Percentiles rank a stretch among this genome's conserved stretches.
These are phyloP conservation scores for Tupaia chinensis DNA, from an alignment of 2,113 vertebrate genomes.

Conservation along the genomic window DNA sequence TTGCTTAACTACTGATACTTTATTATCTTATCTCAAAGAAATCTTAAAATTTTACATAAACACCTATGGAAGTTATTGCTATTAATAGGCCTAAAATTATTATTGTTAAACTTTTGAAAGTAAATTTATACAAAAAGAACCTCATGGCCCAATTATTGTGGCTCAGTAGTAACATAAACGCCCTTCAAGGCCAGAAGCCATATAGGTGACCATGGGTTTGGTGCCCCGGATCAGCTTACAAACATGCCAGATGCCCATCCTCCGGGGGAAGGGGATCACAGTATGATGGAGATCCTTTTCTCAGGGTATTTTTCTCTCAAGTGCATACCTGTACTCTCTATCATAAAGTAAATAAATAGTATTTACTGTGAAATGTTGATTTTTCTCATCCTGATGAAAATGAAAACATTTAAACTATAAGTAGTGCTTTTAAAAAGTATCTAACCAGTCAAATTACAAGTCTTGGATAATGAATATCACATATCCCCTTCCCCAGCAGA, in stretches of 20 bases:
- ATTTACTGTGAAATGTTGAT: background rate
- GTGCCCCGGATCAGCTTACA: no score
- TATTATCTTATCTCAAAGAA: background rate
- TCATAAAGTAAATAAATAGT: background rate
- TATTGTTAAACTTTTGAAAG: background rate
- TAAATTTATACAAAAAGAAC: slow-evolving; percentile 24
- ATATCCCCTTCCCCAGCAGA: background rate
- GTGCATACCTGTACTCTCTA: no score
- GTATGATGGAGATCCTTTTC: no score
- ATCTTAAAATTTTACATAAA: slow-evolving; percentile 8
- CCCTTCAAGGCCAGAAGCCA: no score
- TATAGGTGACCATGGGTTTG: no score
- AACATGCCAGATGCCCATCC: no score
- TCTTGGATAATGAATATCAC: background rate
- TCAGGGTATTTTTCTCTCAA: no score
- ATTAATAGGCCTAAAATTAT: background rate
- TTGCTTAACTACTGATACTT: background rate
- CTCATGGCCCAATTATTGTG: no score
- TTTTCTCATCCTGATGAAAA: slow-evolving; percentile 20
- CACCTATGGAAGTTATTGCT: background rate
- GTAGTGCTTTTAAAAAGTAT: background rate
- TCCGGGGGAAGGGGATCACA: no score
- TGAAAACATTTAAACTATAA: background rate
- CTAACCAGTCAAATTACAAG: slow-evolving; percentile 1
- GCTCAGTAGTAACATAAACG: no score